phyloP scores from a whole-genome alignment of 2,888 invertebrate genomes.

The Hydroisotoma schaefferi region DNA sequence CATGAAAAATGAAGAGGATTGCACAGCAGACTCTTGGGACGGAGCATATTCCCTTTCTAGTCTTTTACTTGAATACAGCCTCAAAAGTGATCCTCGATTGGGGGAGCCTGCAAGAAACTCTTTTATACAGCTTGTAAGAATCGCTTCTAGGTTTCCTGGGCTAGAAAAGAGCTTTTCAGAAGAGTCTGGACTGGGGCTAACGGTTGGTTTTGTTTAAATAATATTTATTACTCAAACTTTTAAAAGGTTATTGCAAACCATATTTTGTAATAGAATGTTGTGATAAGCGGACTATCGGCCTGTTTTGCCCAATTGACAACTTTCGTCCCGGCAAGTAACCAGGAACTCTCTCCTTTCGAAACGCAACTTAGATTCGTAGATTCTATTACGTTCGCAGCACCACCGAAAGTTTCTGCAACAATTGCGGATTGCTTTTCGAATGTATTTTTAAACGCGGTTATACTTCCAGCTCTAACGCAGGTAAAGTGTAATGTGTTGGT shows the following conservation, averaged over 20 bases:
- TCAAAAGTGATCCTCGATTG: constrained; percentile 35
- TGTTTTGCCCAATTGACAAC: constrained; percentile 47
- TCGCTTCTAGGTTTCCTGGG: constrained; percentile 38
- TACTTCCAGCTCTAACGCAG: constrained; percentile 45
- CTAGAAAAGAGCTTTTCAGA: constrained; percentile 42
- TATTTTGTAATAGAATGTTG: constrained; percentile 39
- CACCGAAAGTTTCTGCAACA: constrained; percentile 21
- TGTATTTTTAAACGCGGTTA: constrained; percentile 44
- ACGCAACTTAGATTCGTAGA: constrained; percentile 46
- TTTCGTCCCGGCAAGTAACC: constrained; percentile 29
- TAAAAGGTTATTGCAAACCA: neutral
- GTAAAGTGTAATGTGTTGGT: constrained; percentile 20
- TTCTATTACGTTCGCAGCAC: constrained; percentile 39
- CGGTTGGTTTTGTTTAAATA: constrained; percentile 22
- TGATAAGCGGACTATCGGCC: constrained; percentile 44
- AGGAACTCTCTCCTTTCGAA: constrained; percentile 42
- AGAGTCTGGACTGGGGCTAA: constrained; percentile 42
- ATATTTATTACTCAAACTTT: neutral
- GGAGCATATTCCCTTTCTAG: constrained; percentile 46
- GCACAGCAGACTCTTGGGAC: constrained; percentile 30
- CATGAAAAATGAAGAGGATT: constrained; percentile 16
- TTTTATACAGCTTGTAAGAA: constrained; percentile 42
- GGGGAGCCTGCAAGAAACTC: constrained; percentile 43
- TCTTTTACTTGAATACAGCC: constrained; percentile 44
- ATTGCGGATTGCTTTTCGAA: constrained; percentile 44